Percentiles rank a stretch among this genome's conserved stretches.
These are phyloP conservation scores for Anhinga anhinga DNA, from an alignment of 2,113 vertebrate genomes.

Conservation along the genomic window DNA sequence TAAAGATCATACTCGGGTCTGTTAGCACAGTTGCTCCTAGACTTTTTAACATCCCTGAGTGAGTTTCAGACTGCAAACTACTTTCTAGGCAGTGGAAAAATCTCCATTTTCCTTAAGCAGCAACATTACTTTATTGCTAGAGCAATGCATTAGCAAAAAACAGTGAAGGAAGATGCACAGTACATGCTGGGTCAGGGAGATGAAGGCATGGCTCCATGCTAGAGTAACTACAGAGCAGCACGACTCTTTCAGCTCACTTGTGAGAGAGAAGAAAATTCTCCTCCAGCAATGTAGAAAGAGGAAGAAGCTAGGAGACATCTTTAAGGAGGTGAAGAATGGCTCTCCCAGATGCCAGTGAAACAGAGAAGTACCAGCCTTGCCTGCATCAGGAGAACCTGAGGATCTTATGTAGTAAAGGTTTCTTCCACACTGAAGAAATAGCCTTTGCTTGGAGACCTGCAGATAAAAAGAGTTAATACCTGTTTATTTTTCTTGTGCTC, in stretches of 20 bases:
- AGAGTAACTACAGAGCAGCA: background rate
- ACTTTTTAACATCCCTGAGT: background rate
- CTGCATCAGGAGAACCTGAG: background rate
- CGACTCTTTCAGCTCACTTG: fast-evolving
- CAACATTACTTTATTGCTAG: background rate
- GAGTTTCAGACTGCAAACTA: background rate
- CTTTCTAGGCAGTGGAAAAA: background rate
- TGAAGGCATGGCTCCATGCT: background rate
- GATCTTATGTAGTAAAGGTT: background rate
- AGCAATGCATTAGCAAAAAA: background rate
- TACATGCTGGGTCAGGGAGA: background rate
- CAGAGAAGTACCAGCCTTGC: background rate
- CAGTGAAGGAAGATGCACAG: background rate
- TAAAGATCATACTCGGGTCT: background rate
- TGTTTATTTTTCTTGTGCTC: background rate
- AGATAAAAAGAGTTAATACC: background rate
- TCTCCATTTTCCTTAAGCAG: background rate
- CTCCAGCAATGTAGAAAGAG: background rate
- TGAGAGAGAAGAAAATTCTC: background rate
- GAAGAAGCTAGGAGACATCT: background rate
- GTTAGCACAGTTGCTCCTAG: background rate
- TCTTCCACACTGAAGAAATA: background rate
- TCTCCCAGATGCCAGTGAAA: background rate
- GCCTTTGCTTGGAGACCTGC: background rate
- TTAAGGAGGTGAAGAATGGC: background rate